Evolutionary conservation across 2,888 invertebrate genomes (phyloP), one percentile per base, ranked within the genome.

Genomic region (Diadromus collaris): DNA sequence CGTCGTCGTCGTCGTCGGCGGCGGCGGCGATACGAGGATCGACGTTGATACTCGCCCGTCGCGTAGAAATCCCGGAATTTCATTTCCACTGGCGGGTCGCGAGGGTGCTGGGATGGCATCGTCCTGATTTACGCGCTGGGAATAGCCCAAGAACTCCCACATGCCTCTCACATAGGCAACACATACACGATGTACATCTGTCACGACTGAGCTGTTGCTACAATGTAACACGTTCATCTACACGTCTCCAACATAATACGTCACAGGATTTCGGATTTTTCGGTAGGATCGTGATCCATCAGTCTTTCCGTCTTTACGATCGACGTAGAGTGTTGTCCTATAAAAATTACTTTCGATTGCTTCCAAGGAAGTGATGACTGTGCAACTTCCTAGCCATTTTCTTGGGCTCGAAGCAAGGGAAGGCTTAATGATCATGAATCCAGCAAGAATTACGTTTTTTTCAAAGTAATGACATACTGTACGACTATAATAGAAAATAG

Each of bases 41-140:
- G 76, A 76, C 79, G 72, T 76, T 76, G 76, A 79, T 79, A 73
- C 72, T 54, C 64, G 44, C 32, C 41, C 64, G 72, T 72, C 76
- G 63, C 63, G 48, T 63, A 64, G 72, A 72, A 72, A 79, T 76
- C 72, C 60, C 69, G 63, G 71, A 76, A 76, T 76, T 69, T 68
- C 65, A 79, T 79, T 79, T 76, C 79, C 41, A 64, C 64, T 27
- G 68, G 71, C 41, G 32, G 63, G 67, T 69, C 38, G 48, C 70
- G 75, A 61, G 70, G 41, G 65, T 46, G 61, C 54, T 46, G 60
- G 60, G 60, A 74, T 70, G 34, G 65, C 70, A 34, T 75, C 67
- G 67, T 63, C 67, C 71, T 71, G 71, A 79, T 72, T 76, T 76
- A 76, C 75, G 71, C 58, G 29, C 38, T 56, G 24, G 24, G 63